Conservation (phyloP, 2,797 vertebrate genomes). For the Enteromius radiatus region DNA sequence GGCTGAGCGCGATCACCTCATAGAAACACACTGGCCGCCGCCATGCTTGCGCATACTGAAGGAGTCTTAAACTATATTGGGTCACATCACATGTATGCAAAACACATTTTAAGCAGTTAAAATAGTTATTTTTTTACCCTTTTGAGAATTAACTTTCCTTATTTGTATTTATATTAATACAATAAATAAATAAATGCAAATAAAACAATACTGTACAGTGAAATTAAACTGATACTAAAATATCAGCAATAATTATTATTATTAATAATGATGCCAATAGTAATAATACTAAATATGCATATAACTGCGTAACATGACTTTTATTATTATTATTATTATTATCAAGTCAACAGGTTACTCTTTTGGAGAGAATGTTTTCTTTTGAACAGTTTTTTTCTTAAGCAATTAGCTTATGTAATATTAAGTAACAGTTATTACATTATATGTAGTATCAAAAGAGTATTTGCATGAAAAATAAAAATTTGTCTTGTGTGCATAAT, state of each 20-base stretch:
- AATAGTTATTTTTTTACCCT: neutral
- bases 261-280: neutral
- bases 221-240: neutral
- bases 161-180: neutral
- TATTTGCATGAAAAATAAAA: too few species aligned
- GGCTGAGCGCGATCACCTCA: slow-evolving; percentile 93
- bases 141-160: neutral
- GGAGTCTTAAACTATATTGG: neutral
- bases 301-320: too few species aligned
- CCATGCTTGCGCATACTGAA: slow-evolving; percentile 51
- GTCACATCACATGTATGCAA: neutral
- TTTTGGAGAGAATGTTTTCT: neutral
- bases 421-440: neutral
- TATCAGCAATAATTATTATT: neutral
- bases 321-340: too few species aligned
- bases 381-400: neutral
- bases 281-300: too few species aligned
- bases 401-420: neutral
- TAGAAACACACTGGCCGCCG: slow-evolving; percentile 73
- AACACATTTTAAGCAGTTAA: neutral
- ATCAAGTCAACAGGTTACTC: neutral
- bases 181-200: too few species aligned
- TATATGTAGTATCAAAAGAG: too few species aligned
- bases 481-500: too few species aligned
- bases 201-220: too few species aligned